Evolutionary conservation across 2,113 vertebrate genomes (phyloP), one percentile per base, ranked within the genome.

Genomic region (Lepus timidus): DNA sequence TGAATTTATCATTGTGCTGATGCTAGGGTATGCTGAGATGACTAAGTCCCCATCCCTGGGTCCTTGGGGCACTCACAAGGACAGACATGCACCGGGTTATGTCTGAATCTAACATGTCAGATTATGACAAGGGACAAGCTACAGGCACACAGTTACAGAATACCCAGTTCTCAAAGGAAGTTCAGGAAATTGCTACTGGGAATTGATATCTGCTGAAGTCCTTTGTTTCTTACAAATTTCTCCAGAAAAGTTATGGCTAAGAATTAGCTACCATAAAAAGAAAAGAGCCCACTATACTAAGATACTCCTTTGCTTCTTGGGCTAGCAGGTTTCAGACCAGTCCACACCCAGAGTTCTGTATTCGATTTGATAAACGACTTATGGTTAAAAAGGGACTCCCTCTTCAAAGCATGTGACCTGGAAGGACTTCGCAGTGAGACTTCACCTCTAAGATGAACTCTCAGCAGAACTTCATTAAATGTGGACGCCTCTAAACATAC

Each of bases 191-290:
- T 39, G 67, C 76, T 19, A 76, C 9, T 58, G 88, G 14, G n/a
- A 89, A 82, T 9, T 0, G 6, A 70, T 33, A 83, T 20, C 36
- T 81, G 52, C 20, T 71, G 23, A 64, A 52, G 9, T 75, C 74
- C 44, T 91, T 70, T 65, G 12, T 94, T 16, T 76, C 65, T 55
- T 74, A 64, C 16, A 65, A 27, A 84, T 86, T 81, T 91, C 67
- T 76, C 11, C 39, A 67, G 51, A 79, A 90, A 94, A 78, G 19
- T 61, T 76, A 68, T 2, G 85, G 22, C 23, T 76, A 86, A 88
- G 64, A 94, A 88, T 51, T 4, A 91, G n/a, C n/a, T 44, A 51
- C 44, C 6, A 91, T 44, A 61, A 51, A 85, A 85, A 27, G 17
- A 12, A 39, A 84, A 33, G 16, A 89, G 17, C 33, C 8, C 9